phyloP scores from a whole-genome alignment of 2,888 invertebrate species.

The Brachycybe producta region DNA sequence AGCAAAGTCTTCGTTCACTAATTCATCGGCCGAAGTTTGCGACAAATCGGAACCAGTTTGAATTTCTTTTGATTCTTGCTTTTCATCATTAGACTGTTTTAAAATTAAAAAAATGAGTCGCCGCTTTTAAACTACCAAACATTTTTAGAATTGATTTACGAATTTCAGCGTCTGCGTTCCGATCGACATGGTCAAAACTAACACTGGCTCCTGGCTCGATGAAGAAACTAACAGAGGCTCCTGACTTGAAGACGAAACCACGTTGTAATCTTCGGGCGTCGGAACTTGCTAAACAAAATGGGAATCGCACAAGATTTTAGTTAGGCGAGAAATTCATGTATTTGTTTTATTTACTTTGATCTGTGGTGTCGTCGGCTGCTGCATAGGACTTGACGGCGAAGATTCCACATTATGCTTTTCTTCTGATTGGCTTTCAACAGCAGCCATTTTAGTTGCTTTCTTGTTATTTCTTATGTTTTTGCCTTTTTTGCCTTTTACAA shows the following conservation, averaged over 20 bases:
- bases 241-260: conserved; percentile 35
- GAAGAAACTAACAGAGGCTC: too few species aligned
- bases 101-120: background rate
- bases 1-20: background rate
- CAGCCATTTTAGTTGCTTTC: too few species aligned
- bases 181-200: conserved; percentile 22
- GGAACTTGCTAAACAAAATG: conserved; percentile 26
- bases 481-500: too few species aligned
- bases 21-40: background rate
- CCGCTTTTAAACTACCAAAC: too few species aligned
- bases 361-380: too few species aligned
- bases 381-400: too few species aligned
- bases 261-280: conserved; percentile 31
- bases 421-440: too few species aligned
- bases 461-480: too few species aligned
- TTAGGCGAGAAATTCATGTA: too few species aligned
- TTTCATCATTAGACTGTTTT: background rate
- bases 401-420: too few species aligned
- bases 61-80: background rate
- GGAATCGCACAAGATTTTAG: background rate
- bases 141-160: background rate
- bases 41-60: background rate
- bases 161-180: conserved; percentile 24
- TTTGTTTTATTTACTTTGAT: too few species aligned
- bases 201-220: conserved; percentile 15